A percentile compares a stretch with the other conserved stretches of the same genome.
Evolutionary conservation across 2,888 invertebrate genomes (phyloP).

Genomic region (Odontomyia ornata): DNA sequence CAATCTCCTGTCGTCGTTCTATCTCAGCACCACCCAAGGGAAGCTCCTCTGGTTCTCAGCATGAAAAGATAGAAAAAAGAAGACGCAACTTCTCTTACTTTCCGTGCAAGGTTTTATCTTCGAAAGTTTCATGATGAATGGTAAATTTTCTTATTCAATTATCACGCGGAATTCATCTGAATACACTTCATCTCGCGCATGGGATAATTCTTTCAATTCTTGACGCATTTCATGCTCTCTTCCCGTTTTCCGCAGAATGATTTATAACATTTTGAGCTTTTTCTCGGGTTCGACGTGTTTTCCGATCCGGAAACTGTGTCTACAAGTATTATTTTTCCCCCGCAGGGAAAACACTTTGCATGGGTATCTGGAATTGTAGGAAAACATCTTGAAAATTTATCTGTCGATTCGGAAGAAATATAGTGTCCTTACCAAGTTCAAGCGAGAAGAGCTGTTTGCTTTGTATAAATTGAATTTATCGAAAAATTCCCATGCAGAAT

Average conservation of each 20-base stretch:
- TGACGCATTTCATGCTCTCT: background rate
- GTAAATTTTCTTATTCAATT: slow-evolving; percentile 11
- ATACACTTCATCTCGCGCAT: background rate
- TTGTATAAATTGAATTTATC: background rate
- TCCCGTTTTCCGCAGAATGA: background rate
- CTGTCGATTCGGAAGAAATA: background rate
- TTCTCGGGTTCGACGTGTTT: background rate
- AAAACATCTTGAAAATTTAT: background rate
- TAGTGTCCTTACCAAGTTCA: background rate
- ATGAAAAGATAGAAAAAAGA: background rate
- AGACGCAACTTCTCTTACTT: background rate
- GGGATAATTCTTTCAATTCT: background rate
- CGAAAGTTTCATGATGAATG: background rate
- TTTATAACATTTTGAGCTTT: background rate
- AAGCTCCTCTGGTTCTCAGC: background rate
- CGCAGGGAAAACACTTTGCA: background rate
- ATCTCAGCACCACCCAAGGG: background rate
- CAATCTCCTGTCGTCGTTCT: background rate
- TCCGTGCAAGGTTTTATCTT: background rate
- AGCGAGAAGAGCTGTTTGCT: background rate
- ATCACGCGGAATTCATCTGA: slow-evolving; percentile 1
- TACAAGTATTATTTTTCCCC: background rate
- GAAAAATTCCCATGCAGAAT: background rate
- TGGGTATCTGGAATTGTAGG: background rate
- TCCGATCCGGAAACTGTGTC: background rate